These are phyloP conservation scores for Trachelus troglodyta DNA, from an alignment of 2,888 invertebrate genomes.

Conservation along the genomic window DNA sequence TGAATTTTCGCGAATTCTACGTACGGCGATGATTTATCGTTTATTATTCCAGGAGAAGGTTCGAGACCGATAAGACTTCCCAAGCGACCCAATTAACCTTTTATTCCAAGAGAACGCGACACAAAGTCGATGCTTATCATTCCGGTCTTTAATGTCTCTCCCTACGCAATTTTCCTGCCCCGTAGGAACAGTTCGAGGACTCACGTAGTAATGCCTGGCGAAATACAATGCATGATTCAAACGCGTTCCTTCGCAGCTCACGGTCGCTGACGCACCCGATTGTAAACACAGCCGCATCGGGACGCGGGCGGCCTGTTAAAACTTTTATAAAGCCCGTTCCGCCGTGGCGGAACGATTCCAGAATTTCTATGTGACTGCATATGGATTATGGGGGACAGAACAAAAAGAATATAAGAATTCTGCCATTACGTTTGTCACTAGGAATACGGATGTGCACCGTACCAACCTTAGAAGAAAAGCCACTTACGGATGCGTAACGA, in stretches of 20 bases:
- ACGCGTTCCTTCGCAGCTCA: neutral
- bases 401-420: neutral
- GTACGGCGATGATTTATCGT: neutral
- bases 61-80: neutral
- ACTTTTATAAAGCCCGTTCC: neutral
- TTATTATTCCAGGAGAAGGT: neutral
- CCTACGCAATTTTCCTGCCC: neutral
- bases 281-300: neutral
- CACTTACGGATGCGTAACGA: neutral
- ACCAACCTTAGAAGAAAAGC: neutral
- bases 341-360: neutral
- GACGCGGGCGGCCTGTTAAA: neutral
- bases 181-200: neutral
- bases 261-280: constrained; percentile 4
- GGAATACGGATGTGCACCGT: neutral
- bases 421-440: neutral
- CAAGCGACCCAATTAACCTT: neutral
- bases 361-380: neutral
- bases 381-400: neutral
- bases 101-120: neutral
- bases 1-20: neutral
- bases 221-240: constrained; percentile 5
- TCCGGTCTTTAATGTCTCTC: neutral
- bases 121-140: neutral
- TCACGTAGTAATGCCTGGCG: neutral